Evolutionary conservation across 1,140 invertebrate species (phyloP).

Genomic region (Rhagoletis zephyria): DNA sequence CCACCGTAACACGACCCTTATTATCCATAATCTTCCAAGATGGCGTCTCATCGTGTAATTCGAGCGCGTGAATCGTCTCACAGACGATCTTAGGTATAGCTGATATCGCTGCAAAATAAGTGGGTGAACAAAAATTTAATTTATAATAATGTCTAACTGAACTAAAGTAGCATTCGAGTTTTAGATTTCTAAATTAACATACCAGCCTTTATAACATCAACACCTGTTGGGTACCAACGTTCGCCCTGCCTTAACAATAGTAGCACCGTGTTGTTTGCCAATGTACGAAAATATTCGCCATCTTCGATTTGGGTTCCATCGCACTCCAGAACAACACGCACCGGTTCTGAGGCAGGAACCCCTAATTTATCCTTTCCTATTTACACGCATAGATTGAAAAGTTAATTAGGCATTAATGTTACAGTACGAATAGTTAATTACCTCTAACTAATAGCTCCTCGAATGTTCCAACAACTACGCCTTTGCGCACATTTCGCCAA

Average conservation of each 20-base stretch:
- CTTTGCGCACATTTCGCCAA: constrained; percentile 93
- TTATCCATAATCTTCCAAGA: constrained; percentile 98
- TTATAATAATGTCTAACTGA: background rate
- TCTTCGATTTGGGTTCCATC: constrained; percentile 96
- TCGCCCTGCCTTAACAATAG: constrained; percentile 89
- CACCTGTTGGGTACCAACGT: constrained; percentile 91
- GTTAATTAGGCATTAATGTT: background rate
- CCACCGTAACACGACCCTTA: constrained; percentile 93
- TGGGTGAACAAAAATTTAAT: background rate
- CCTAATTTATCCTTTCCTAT: constrained; percentile 91
- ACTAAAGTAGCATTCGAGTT: no score
- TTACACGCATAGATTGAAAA: constrained; percentile 58
- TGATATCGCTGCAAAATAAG: constrained; percentile 83
- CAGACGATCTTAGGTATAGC: constrained; percentile 96
- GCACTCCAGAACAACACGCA: constrained; percentile 90
- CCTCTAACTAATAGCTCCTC: constrained; percentile 92
- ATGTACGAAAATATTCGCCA: constrained; percentile 92
- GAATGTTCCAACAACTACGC: constrained; percentile 91
- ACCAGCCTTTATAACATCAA: constrained; percentile 94
- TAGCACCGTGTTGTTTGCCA: constrained; percentile 91
- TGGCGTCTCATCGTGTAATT: constrained; percentile 93
- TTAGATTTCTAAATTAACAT: constrained; percentile 61
- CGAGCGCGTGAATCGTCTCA: constrained; percentile 93
- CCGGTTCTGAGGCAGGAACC: constrained; percentile 85
- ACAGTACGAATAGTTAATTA: constrained; percentile 65